Evolutionary conservation across 2,888 invertebrate species (phyloP).

Genomic region (Neoitamus cyanurus): DNA sequence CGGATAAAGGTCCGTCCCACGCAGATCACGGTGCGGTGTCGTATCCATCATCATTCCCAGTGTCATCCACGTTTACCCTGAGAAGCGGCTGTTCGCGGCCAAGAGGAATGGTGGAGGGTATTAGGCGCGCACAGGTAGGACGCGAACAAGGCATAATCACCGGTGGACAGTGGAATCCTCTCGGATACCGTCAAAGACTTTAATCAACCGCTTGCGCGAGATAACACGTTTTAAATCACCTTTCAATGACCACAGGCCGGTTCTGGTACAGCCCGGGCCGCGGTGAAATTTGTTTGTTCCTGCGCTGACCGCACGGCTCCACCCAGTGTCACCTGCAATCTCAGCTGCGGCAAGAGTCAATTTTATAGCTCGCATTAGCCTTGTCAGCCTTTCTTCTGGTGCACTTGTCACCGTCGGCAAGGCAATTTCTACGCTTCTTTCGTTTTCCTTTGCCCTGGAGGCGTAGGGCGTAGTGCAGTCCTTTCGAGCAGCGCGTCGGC

Average conservation of each 20-base stretch:
- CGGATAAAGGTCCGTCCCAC: constrained; percentile 16
- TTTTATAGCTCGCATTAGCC: not conserved
- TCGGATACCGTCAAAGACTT: constrained; percentile 21
- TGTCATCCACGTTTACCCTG: not conserved
- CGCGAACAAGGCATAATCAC: constrained; percentile 4
- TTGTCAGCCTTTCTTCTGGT: constrained; percentile 10
- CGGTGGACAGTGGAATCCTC: not conserved
- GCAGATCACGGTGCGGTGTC: not conserved
- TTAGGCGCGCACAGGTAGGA: not conserved
- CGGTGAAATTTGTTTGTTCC: not conserved
- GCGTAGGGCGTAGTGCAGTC: not conserved
- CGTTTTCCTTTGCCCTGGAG: not conserved
- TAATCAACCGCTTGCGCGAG: constrained; percentile 29
- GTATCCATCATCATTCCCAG: constrained; percentile 22
- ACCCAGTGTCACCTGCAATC: constrained; percentile 10
- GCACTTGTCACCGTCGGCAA: constrained; percentile 7
- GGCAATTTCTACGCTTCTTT: not conserved
- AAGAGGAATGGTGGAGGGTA: not conserved
- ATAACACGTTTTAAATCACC: constrained; percentile 44
- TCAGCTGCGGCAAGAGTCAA: not conserved
- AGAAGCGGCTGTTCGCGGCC: not conserved
- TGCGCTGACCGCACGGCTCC: not conserved
- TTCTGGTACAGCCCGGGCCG: not conserved
- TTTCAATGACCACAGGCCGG: constrained; percentile 11
- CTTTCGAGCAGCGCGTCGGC: not conserved